Conservation (phyloP, 2,888 invertebrate genomes). For the Salticus scenicus region DNA sequence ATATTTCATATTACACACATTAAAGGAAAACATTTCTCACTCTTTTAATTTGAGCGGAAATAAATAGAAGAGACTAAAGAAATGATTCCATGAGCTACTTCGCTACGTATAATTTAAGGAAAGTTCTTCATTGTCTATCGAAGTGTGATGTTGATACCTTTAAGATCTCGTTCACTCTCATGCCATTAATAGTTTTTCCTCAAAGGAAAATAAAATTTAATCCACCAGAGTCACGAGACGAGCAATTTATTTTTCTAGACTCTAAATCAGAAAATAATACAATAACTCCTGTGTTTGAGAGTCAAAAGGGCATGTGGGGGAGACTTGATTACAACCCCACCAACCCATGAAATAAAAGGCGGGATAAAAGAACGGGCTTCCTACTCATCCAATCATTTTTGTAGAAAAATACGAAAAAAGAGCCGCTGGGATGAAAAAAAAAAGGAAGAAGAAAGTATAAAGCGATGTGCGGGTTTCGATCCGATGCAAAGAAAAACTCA, state of each 20-base stretch:
- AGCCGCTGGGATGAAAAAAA: slow-evolving; percentile 60
- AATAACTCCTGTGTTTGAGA: slow-evolving; percentile 27
- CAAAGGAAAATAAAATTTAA: background rate
- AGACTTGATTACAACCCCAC: slow-evolving; percentile 44
- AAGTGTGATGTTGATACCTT: too few species aligned
- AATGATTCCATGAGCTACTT: too few species aligned
- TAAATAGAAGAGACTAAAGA: too few species aligned
- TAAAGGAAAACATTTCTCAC: too few species aligned
- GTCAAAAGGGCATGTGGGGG: slow-evolving; percentile 21
- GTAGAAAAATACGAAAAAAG: slow-evolving; percentile 41
- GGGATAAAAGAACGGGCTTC: background rate
- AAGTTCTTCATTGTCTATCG: too few species aligned
- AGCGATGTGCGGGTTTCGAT: slow-evolving; percentile 58
- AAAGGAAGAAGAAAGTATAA: background rate
- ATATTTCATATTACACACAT: too few species aligned
- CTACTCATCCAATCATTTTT: slow-evolving; percentile 61
- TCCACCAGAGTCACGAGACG: slow-evolving; percentile 9
- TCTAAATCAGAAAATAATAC: slow-evolving; percentile 26
- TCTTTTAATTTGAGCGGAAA: too few species aligned
- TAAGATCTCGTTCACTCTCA: background rate
- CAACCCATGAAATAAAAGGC: background rate
- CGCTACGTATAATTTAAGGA: too few species aligned
- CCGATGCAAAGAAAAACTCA: slow-evolving; percentile 25
- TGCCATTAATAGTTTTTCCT: background rate
- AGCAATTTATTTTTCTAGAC: slow-evolving; percentile 5